Evolutionary conservation across 2,113 vertebrate species (phyloP).

Genomic region (Mionectes macconnelli): DNA sequence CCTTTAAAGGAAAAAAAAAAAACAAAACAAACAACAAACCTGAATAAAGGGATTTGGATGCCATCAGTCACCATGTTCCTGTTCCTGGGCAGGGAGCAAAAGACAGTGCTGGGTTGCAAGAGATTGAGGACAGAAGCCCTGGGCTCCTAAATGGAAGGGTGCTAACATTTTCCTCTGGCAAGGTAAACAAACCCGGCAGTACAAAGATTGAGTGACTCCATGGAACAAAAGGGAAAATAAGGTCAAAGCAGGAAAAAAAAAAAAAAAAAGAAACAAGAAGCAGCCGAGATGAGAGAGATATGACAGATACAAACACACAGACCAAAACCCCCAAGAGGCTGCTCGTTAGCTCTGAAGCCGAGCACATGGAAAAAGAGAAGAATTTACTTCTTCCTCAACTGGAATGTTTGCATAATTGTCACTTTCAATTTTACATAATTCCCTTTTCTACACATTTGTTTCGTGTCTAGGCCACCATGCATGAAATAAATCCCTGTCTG

Average conservation of each 20-base stretch:
- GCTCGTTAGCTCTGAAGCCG: not conserved
- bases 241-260: not conserved
- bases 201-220: slow-evolving; percentile 38
- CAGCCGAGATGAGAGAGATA: not conserved
- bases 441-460: slow-evolving; percentile 26
- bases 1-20: not conserved
- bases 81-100: accelerated
- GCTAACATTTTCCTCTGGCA: slow-evolving; percentile 28
- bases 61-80: not conserved
- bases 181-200: slow-evolving; percentile 20
- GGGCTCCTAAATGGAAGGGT: slow-evolving; percentile 20
- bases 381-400: slow-evolving; percentile 44
- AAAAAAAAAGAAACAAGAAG: not conserved
- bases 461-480: slow-evolving; percentile 33
- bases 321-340: slow-evolving; percentile 24
- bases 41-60: not conserved
- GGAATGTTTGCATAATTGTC: slow-evolving; percentile 61
- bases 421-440: slow-evolving; percentile 57
- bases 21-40: too few relatives aligned
- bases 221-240: slow-evolving; percentile 61
- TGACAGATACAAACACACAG: slow-evolving; percentile 8
- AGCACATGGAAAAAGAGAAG: slow-evolving; percentile 46
- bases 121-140: not conserved
- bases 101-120: not conserved
- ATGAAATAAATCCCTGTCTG: slow-evolving; percentile 41